Percentiles rank a stretch among this genome's conserved stretches.
phyloP scores from a whole-genome alignment of 92 coral and sea anemone genomes.

The Porites rus region DNA sequence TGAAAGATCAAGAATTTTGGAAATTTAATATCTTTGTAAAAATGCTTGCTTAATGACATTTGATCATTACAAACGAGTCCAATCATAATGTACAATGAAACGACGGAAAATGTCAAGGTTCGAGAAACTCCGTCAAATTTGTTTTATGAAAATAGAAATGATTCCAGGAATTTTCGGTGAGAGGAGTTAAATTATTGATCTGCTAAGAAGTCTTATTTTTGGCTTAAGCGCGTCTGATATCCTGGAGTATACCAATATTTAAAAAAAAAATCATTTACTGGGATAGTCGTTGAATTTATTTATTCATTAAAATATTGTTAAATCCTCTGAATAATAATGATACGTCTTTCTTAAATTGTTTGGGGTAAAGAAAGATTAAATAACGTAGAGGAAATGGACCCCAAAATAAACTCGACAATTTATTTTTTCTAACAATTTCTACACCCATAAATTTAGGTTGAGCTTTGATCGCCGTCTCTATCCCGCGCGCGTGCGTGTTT shows the following conservation, averaged over 20 bases:
- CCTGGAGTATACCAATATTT: background rate
- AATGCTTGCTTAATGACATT: conserved; percentile 1
- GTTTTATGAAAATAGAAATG: background rate
- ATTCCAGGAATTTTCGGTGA: too few species aligned
- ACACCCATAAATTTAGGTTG: background rate
- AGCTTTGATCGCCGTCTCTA: background rate
- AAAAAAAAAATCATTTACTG: too few species aligned
- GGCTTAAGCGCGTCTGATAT: too few species aligned
- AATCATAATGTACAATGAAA: background rate
- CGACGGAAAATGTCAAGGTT: conserved; percentile 20
- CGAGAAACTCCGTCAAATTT: background rate
- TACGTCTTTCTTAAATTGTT: background rate
- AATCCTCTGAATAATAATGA: background rate
- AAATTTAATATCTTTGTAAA: background rate
- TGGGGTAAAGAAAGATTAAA: background rate
- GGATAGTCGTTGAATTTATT: too few species aligned
- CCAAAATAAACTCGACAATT: background rate
- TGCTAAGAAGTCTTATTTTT: background rate
- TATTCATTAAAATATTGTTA: too few species aligned
- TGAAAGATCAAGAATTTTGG: conserved; percentile 12
- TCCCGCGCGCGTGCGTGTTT: background rate
- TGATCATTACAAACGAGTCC: background rate
- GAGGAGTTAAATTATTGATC: background rate
- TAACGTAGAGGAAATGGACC: background rate
- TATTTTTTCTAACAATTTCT: background rate